Evolutionary conservation across 35 echinoderm and acorn worm species (phyloP), one percentile per base, ranked within the genome.

Genomic region (Anneissia japonica): DNA sequence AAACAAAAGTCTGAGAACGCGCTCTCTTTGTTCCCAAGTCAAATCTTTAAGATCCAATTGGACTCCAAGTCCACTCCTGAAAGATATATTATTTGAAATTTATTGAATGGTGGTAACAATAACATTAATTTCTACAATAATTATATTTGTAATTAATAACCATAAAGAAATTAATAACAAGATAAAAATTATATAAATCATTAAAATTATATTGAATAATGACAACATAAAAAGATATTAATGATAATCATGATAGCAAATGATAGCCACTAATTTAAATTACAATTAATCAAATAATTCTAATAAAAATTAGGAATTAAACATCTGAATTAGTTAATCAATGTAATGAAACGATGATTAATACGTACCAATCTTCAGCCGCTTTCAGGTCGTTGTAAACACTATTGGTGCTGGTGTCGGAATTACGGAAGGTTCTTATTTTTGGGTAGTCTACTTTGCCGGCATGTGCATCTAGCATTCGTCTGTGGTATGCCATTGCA

Each of bases 11-110:
- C 95, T 88, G 11, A 97, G 75, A 3, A 97, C 79, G 30, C 91
- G 84, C 83, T 97, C 95, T 74, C 91, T 85, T 74, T 97, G 95
- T 76, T 97, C 95, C 95, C 95, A 97, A 7, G 95, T 97, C 21
- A 97, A 81, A 28, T 97, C 95, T 84, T 85, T 80, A 34, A 97
- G 91, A 46, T 97, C 95, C 23, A 97, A 46, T 46, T 93, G 91
- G 39, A 40, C 80, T 31, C 91, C 89, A 21, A 97, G 37, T 19
- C 95, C 95, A 93, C 89, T 46, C 95, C 95, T 97, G 56, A 30
- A 30, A 74, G 35, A 75, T 84, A 87, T 74, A 34, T 37, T 73
- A 39, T 73, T 55, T 64, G 26, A 0, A 80, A 80, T 34, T 34
- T 35, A 80, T 36, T 26, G 28, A 31, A 35, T 36, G 4, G 77